Evolutionary conservation across 37 sponge, comb jelly and placozoan species (phyloP), one percentile per base, ranked within the genome.

Genomic region (Aplysina aerophoba): DNA sequence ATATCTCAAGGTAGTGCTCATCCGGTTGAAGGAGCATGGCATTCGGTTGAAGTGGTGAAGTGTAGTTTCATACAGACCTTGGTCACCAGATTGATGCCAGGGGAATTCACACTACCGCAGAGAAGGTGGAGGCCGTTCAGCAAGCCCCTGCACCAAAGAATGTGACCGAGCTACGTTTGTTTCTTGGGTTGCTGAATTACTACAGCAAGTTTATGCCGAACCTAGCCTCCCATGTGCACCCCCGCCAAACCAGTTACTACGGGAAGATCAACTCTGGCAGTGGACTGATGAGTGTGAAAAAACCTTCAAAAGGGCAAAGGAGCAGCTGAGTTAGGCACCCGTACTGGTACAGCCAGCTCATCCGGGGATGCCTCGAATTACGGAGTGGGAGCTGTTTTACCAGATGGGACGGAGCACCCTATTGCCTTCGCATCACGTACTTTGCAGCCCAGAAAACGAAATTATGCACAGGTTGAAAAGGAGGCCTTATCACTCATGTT

Each of bases 151-250:
- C 50, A 5, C 87, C 87, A 65, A 27, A 20, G 66, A 65, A 87
- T 87, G 71, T 87, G 17, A 37, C 53, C 21, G 66, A 87, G 57
- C 53, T 87, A 24, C 36, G 79, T 22, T 85, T 79, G 21, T 74
- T 85, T 56, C 50, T 85, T 58, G 86, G 86, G 12, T 60, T 85
- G 14, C 19, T 85, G 17, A 75, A 77, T 34, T 85, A 87, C 21
- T 87, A 87, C 65, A 72, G 83, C 28, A 88, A 83, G 50, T 88
- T 88, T 53, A 28, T 88, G 33, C 83, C 73, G 41, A 88, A 83
- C 44, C 44, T 88, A 1, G 55, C 88, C 12, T 24, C 83, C 21
- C 5, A 55, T 16, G 56, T 82, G 12, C 60, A 67, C 30, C n/a
- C n/a, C 88, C 88, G 33, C 75, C 84, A 15, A n/a, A 89, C 40